Percentiles rank a stretch among this genome's conserved stretches.
Evolutionary conservation across 2,113 vertebrate genomes (phyloP).

Genomic region (Vulpes lagopus): DNA sequence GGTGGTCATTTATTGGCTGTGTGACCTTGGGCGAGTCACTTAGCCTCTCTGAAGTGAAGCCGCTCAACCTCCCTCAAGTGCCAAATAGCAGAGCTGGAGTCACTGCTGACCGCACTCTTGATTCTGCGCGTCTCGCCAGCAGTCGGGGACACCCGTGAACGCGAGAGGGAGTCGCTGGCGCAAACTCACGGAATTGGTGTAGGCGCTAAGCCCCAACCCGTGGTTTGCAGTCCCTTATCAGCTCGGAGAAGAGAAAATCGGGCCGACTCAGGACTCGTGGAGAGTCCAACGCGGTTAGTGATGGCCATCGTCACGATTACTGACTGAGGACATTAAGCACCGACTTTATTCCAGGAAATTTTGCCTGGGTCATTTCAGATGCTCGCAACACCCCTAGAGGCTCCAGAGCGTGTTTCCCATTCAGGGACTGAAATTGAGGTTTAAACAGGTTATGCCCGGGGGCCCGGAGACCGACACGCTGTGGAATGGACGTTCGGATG

Average conservation of each 20-base stretch:
- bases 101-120: background rate
- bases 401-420: background rate
- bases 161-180: background rate
- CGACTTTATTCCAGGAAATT: background rate
- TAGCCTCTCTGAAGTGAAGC: background rate
- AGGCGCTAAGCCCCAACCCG: background rate
- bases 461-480: background rate
- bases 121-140: background rate
- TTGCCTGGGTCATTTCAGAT: background rate
- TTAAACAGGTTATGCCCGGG: background rate
- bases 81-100: background rate
- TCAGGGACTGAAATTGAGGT: background rate
- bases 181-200: background rate
- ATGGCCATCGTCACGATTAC: background rate
- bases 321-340: background rate
- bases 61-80: background rate
- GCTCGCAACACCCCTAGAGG: background rate
- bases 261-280: background rate
- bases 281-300: background rate
- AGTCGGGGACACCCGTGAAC: background rate
- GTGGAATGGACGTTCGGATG: background rate
- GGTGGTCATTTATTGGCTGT: background rate
- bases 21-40: background rate
- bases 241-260: background rate
- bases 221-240: background rate